A percentile compares a stretch with the other conserved stretches of the same genome.
Conservation (phyloP, 2,797 vertebrate species). For the Hydrophis major region DNA sequence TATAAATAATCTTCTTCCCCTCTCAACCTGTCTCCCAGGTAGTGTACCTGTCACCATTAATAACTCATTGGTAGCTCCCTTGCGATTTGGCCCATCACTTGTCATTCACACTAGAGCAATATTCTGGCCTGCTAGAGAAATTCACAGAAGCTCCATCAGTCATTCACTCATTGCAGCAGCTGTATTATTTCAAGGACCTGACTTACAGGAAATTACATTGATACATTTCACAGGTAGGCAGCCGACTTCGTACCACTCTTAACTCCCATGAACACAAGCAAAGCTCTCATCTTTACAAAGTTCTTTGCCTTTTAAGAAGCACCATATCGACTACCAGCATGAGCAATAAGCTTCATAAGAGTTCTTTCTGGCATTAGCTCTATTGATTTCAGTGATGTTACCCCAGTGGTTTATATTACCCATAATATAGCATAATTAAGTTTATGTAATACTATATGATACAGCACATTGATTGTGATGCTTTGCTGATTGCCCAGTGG, state of each 20-base stretch:
- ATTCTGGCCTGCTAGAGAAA: slow-evolving; percentile 66
- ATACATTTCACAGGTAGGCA: slow-evolving; percentile 31
- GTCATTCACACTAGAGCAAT: slow-evolving; percentile 71
- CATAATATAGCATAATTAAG: not conserved
- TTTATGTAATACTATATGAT: slow-evolving; percentile 24
- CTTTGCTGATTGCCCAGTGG: not conserved
- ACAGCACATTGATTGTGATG: slow-evolving; percentile 21
- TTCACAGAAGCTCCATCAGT: slow-evolving; percentile 65
- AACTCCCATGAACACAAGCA: not conserved
- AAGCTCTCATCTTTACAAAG: rapidly evolving
- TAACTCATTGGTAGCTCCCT: slow-evolving; percentile 75
- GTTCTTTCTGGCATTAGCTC: not conserved
- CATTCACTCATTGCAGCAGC: slow-evolving; percentile 62
- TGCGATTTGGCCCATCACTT: slow-evolving; percentile 74
- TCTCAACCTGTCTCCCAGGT: slow-evolving; percentile 80
- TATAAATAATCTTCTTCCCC: slow-evolving; percentile 83
- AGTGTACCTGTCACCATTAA: slow-evolving; percentile 81
- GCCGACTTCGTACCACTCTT: slow-evolving; percentile 15
- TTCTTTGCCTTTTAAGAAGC: slow-evolving; percentile 35
- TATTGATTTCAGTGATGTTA: not conserved
- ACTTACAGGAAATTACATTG: slow-evolving; percentile 9
- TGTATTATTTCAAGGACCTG: slow-evolving; percentile 39
- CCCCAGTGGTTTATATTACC: not conserved
- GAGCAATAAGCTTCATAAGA: not conserved
- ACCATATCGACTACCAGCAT: not conserved